phyloP scores from a whole-genome alignment of 2,113 vertebrate genomes.

The Lethenteron camtschaticum region DNA sequence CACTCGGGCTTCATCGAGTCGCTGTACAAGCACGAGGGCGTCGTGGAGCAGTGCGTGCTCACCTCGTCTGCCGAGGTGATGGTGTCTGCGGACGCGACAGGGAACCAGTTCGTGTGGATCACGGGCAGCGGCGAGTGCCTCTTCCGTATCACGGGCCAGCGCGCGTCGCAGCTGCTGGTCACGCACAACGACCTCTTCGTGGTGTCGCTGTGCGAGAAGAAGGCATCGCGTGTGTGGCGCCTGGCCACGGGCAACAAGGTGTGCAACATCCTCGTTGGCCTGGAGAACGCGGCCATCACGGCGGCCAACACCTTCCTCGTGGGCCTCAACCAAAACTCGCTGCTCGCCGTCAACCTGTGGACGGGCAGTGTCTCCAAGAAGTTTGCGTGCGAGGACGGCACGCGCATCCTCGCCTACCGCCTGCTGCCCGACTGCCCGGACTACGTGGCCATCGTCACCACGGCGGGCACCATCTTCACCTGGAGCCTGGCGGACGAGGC shows the following conservation, averaged over 20 bases:
- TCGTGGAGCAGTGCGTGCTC: constrained; percentile 76
- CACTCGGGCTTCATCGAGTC: constrained; percentile 84
- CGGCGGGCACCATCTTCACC: constrained; percentile 69
- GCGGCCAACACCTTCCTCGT: constrained; percentile 90
- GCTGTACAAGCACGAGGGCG: constrained; percentile 82
- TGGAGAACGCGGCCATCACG: constrained; percentile 86
- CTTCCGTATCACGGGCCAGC: constrained; percentile 83
- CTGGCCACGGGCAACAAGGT: constrained; percentile 82
- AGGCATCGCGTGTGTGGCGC: constrained; percentile 84
- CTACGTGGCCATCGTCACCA: constrained; percentile 71
- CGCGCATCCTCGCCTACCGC: constrained; percentile 69
- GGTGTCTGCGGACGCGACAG: constrained; percentile 87
- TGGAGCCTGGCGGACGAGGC: constrained; percentile 92
- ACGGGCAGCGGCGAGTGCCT: constrained; percentile 74
- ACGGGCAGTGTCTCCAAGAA: constrained; percentile 96
- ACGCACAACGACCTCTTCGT: constrained; percentile 98
- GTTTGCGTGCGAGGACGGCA: constrained; percentile 77
- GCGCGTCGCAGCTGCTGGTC: constrained; percentile 73
- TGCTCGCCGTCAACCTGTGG: constrained; percentile 87
- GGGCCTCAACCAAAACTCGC: constrained; percentile 73
- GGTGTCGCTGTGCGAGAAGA: constrained; percentile 89
- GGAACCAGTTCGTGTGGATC: constrained; percentile 90
- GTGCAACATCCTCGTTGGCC: constrained; percentile 84
- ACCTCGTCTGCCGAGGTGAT: constrained; percentile 78
- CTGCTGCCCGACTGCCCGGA: constrained; percentile 87